Conservation (phyloP, 2,888 invertebrate genomes). For the Priocnemis perturbator region DNA sequence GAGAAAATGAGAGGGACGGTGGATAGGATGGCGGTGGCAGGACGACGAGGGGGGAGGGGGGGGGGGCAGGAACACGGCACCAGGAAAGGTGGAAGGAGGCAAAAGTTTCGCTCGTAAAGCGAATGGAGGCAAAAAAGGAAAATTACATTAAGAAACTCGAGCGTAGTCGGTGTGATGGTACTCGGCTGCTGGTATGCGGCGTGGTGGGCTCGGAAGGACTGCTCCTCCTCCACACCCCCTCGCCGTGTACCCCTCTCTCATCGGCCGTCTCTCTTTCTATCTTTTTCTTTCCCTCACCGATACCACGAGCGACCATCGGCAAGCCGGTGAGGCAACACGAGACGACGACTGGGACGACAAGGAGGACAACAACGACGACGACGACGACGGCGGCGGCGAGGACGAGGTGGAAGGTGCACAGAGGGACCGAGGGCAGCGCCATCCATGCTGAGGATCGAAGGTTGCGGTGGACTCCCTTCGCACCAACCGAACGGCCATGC, state of each 20-base stretch:
- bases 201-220: constrained; percentile 30
- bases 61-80: constrained; percentile 26
- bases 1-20: constrained; percentile 15
- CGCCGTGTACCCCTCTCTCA: constrained; percentile 14
- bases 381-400: neutral
- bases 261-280: neutral
- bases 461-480: neutral
- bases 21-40: constrained; percentile 4
- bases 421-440: constrained; percentile 4
- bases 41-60: constrained; percentile 13
- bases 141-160: constrained; percentile 73
- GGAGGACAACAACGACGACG: neutral
- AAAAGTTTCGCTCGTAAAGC: constrained; percentile 72
- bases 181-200: constrained; percentile 46
- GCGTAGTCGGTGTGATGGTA: constrained; percentile 54
- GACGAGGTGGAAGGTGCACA: neutral
- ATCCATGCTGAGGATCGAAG: constrained; percentile 1
- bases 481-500: no score
- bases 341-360: neutral
- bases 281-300: constrained; percentile 1
- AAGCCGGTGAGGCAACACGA: neutral
- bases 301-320: neutral
- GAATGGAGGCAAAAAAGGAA: constrained; percentile 69
- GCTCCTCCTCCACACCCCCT: constrained; percentile 3
- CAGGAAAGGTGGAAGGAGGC: constrained; percentile 53